Evolutionary conservation across 2,113 vertebrate species (phyloP).

Genomic region (Xenopus borealis): DNA sequence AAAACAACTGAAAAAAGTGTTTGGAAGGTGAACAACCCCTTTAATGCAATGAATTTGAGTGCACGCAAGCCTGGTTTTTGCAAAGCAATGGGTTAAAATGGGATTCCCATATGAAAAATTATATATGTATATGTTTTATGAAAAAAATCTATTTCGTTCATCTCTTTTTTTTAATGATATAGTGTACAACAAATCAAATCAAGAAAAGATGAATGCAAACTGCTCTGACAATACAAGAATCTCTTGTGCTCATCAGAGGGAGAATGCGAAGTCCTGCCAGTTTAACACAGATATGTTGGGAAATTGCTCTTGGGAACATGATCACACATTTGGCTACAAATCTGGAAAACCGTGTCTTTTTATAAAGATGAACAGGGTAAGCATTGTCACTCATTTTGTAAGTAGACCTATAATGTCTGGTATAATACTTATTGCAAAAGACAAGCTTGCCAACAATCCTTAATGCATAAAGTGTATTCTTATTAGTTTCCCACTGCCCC

Average conservation of each 20-base stretch:
- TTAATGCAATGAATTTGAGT: no score
- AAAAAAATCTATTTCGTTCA: background rate
- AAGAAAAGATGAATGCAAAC: constrained; percentile 59
- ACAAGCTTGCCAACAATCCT: no score
- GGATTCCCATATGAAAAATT: no score
- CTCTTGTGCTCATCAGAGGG: constrained; percentile 59
- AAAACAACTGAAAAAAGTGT: no score
- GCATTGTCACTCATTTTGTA: constrained; percentile 26
- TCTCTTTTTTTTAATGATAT: background rate
- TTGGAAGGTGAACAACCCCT: no score
- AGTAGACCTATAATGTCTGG: no score
- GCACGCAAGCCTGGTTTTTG: no score
- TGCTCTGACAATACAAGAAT: constrained; percentile 57
- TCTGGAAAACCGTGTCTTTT: constrained; percentile 80
- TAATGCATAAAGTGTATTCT: no score
- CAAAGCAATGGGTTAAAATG: no score
- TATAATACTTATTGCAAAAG: no score
- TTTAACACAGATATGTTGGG: constrained; percentile 76
- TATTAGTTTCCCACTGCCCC: no score
- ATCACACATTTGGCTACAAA: constrained; percentile 77
- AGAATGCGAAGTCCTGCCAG: constrained; percentile 80
- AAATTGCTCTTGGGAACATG: constrained; percentile 71
- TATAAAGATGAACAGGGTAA: constrained; percentile 89
- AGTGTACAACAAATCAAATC: constrained; percentile 76
- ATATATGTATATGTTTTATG: no score